A percentile compares a stretch with the other conserved stretches of the same genome.
Conservation (phyloP, 1,140 invertebrate species). For the Heliothis virescens region DNA sequence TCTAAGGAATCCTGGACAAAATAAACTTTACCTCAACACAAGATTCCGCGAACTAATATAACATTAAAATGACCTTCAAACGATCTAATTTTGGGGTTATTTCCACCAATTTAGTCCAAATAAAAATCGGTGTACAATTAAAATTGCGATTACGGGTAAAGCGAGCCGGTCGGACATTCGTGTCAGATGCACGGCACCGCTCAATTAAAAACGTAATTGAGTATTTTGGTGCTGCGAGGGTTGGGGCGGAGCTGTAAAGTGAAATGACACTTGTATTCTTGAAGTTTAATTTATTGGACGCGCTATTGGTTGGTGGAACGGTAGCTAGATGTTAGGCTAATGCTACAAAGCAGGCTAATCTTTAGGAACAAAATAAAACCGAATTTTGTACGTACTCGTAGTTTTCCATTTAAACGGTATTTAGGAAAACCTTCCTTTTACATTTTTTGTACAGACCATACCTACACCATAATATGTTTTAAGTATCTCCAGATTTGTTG, state of each 20-base stretch:
- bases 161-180: conserved; percentile 65
- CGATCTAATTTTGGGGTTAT: background rate
- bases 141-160: conserved; percentile 67
- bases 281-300: conserved; percentile 46
- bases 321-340: background rate
- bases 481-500: too few species aligned
- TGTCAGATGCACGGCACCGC: conserved; percentile 75
- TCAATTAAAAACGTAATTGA: conserved; percentile 82
- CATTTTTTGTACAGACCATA: too few species aligned
- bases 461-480: too few species aligned
- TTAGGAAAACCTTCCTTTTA: too few species aligned
- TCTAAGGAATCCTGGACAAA: background rate
- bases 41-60: background rate
- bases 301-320: background rate
- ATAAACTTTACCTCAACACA: background rate
- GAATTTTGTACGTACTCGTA: background rate
- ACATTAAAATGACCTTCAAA: background rate
- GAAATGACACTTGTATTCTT: conserved; percentile 58
- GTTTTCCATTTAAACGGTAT: background rate
- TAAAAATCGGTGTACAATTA: conserved; percentile 58
- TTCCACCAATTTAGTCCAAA: conserved; percentile 14
- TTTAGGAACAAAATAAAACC: too few species aligned
- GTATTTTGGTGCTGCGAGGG: conserved; percentile 63
- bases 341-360: background rate
- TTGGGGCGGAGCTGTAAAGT: conserved; percentile 50